Conservation (phyloP, 2,113 vertebrate genomes). For the Albula glossodonta region DNA sequence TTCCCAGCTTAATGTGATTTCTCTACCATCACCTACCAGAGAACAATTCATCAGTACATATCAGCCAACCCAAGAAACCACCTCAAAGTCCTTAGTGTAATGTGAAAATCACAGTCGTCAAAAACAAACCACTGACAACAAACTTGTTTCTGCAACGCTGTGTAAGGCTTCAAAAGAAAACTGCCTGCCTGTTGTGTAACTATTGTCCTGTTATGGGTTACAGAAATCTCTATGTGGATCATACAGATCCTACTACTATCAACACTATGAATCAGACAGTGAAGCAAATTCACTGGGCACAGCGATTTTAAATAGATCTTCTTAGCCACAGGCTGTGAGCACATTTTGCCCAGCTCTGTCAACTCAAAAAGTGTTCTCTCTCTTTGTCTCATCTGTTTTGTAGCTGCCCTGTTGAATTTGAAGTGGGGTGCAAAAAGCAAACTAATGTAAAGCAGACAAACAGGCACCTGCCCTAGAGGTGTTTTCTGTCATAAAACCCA, state of each 20-base stretch:
- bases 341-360: conserved; percentile 2
- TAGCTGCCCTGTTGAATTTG: conserved; percentile 21
- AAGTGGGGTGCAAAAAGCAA: conserved; percentile 21
- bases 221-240: neutral
- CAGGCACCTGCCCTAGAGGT: neutral
- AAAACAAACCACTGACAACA: neutral
- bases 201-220: neutral
- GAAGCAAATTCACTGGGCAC: neutral
- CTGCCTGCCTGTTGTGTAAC: neutral
- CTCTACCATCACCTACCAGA: neutral
- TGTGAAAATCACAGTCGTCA: neutral
- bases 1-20: neutral
- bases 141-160: neutral
- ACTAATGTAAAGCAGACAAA: neutral
- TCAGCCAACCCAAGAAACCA: neutral
- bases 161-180: neutral
- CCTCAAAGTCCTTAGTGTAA: neutral
- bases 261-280: conserved; percentile 14
- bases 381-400: neutral
- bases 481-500: neutral
- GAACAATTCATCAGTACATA: neutral
- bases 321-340: neutral
- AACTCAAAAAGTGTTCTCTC: neutral
- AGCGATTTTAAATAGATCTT: neutral
- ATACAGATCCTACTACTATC: neutral